A percentile compares a stretch with the other conserved stretches of the same genome.
phyloP scores from a whole-genome alignment of 2,888 invertebrate species.

The Isotomurus palustris region DNA sequence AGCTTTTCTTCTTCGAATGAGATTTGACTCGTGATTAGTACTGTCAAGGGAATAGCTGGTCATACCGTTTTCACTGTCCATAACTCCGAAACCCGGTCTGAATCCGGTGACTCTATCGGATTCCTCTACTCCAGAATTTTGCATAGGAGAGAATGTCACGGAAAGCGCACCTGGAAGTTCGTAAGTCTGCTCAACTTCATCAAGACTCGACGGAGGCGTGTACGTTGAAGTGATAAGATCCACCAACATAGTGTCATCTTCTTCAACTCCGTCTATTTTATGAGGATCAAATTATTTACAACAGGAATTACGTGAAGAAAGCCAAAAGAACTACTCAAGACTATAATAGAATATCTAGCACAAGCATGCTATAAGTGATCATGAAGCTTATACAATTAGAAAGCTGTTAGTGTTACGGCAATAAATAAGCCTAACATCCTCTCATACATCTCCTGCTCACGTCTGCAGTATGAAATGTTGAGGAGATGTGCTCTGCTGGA shows the following conservation, averaged over 20 bases:
- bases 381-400: too few species aligned
- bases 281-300: not conserved
- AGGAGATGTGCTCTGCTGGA: too few species aligned
- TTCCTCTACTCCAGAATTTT: not conserved
- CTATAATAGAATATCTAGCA: too few species aligned
- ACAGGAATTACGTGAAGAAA: not conserved
- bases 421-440: too few species aligned
- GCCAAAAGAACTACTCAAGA: not conserved
- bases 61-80: not conserved
- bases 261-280: not conserved
- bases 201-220: not conserved
- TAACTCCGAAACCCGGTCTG: not conserved
- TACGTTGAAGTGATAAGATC: not conserved
- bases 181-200: not conserved
- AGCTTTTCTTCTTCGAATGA: slow-evolving; percentile 1
- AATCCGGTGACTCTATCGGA: too few species aligned
- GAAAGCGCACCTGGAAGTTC: not conserved
- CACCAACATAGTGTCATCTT: not conserved
- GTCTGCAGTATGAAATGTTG: too few species aligned
- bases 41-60: not conserved
- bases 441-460: too few species aligned
- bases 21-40: not conserved
- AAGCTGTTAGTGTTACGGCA: too few species aligned
- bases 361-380: too few species aligned
- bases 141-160: not conserved